Evolutionary conservation across 30 jellyfish, hydroid and myxozoan species (phyloP), one percentile per base, ranked within the genome.

Genomic region (Calvadosia cruxmelitensis): DNA sequence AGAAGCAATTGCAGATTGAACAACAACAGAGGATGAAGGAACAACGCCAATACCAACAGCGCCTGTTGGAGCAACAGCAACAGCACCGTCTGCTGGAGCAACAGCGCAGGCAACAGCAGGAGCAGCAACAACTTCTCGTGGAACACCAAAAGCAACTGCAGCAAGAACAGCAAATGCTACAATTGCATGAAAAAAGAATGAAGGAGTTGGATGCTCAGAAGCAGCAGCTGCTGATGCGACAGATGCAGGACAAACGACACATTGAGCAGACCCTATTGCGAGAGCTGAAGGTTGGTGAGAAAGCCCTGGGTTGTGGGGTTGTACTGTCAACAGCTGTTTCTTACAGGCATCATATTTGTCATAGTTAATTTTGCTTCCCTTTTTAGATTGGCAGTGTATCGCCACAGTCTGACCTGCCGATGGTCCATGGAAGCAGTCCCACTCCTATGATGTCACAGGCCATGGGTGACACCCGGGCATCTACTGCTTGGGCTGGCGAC

Each of bases 111-210:
- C 82, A 70, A 49, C 82, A 78, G 63, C 81, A 78, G 30, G 70
- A 78, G 34, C 15, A 23, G 57, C 29, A 64, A 25, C 78, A 52
- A 28, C 33, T 31, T 34, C 82, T 63, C 34, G 66, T 23, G 29
- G 80, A 73, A 29, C 78, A 33, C 50, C 49, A 76, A 7, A 67
- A 20, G 77, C 62, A 77, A 64, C 93, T 69, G 65, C 95, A 75
- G 64, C 85, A 78, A 29, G 90, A 78, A 67, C 95, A 78, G 20
- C 68, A 42, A 34, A 74, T 69, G 52, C 94, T 76, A 51, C 85
- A 62, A 48, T 91, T 34, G 63, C 90, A 71, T 5, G 57, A 42
- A 20, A 42, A 42, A 20, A 42, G 57, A 42, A 42, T 42, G 57
- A 10, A 42, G 10, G 57, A 42, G 20, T 42, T 42, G 57, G 57